Evolutionary conservation across 92 coral and sea anemone species (phyloP).

Genomic region (Desmophyllum pertusum): DNA sequence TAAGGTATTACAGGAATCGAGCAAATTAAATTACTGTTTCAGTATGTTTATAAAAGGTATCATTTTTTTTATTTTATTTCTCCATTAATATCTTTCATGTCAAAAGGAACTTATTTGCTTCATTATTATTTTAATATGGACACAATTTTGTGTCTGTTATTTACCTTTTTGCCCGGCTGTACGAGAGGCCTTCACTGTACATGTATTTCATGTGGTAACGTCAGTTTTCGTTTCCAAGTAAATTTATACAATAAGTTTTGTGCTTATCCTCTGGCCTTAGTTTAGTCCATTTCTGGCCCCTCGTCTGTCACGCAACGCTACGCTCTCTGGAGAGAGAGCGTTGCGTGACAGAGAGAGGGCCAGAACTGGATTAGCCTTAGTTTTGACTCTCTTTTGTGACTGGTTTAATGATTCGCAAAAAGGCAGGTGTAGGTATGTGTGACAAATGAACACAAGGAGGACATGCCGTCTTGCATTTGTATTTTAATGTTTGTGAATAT

Average conservation of each 20-base stretch:
- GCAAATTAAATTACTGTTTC: neutral
- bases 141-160: neutral
- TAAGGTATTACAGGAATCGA: neutral
- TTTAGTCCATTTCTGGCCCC: too few relatives aligned
- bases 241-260: neutral
- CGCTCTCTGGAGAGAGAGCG: too few relatives aligned
- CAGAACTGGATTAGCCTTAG: too few relatives aligned
- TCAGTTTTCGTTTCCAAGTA: constrained; percentile 3
- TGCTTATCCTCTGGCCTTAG: neutral
- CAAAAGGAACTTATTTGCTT: neutral
- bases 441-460: neutral
- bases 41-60: neutral
- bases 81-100: neutral
- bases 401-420: neutral
- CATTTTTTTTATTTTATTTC: neutral
- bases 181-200: constrained; percentile 26
- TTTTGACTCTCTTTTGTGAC: neutral
- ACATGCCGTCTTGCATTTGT: too few relatives aligned
- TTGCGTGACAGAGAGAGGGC: too few relatives aligned
- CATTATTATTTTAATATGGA: neutral
- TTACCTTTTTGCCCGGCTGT: constrained; percentile 3
- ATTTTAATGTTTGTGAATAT: neutral
- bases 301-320: too few relatives aligned
- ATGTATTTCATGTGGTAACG: neutral
- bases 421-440: neutral